These are phyloP conservation scores for Eristalis arbustorum DNA, from an alignment of 2,888 invertebrate genomes.

Conservation along the genomic window DNA sequence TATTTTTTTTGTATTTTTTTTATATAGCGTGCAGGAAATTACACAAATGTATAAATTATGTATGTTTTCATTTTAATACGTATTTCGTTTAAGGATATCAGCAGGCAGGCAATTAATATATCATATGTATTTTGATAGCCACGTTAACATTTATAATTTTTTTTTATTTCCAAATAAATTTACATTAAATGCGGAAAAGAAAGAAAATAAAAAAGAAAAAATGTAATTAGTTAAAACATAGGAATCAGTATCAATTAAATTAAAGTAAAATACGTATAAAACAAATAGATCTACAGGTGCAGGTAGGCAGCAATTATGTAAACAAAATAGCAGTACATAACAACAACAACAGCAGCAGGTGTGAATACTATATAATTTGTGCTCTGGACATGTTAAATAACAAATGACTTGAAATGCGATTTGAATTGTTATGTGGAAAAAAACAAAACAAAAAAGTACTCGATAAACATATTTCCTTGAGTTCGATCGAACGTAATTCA, in stretches of 20 bases:
- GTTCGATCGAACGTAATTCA: neutral
- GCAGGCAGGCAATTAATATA: conserved; percentile 71
- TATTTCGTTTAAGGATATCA: conserved; percentile 69
- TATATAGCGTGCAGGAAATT: conserved; percentile 69
- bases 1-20: conserved; percentile 26
- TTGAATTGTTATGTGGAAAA: neutral
- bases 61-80: conserved; percentile 64
- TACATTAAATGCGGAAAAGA: conserved; percentile 73
- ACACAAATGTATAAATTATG: conserved; percentile 58
- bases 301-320: conserved; percentile 27
- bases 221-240: conserved; percentile 73
- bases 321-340: neutral
- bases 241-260: conserved; percentile 69
- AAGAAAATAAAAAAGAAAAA: conserved; percentile 72
- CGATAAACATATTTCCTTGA: conserved; percentile 22
- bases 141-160: conserved; percentile 69
- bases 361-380: conserved; percentile 35
- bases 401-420: neutral
- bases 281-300: conserved; percentile 61
- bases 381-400: conserved; percentile 11
- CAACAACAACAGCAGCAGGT: conserved; percentile 1
- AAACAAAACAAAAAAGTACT: neutral
- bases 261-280: conserved; percentile 69
- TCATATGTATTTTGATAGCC: conserved; percentile 59
- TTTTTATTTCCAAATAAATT: conserved; percentile 67